Evolutionary conservation across 1,140 invertebrate species (phyloP).

Genomic region (Kradibia gibbosae): DNA sequence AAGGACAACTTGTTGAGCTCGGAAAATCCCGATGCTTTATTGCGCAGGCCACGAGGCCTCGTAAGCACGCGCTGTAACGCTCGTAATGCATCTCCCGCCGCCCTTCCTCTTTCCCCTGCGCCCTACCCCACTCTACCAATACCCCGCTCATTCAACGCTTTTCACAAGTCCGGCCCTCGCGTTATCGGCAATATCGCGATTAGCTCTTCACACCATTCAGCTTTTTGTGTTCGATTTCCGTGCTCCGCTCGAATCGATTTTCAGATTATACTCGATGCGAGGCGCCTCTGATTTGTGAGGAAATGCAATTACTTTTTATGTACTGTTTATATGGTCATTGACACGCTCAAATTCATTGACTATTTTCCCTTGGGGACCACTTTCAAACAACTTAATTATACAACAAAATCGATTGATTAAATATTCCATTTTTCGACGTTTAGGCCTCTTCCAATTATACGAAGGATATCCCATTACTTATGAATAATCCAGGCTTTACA

Average conservation of each 20-base stretch:
- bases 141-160: slow-evolving; percentile 5
- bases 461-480: too few species aligned
- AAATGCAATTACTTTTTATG: background rate
- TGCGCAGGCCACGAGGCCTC: slow-evolving; percentile 17
- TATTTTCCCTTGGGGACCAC: too few species aligned
- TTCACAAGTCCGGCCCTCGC: background rate
- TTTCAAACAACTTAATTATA: too few species aligned
- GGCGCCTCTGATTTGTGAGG: background rate
- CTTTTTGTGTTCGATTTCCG: background rate
- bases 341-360: too few species aligned
- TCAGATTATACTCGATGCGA: background rate
- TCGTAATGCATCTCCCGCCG: slow-evolving; percentile 36
- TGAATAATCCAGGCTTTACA: too few species aligned
- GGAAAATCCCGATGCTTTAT: slow-evolving; percentile 51
- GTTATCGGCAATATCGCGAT: slow-evolving; percentile 7
- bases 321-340: too few species aligned
- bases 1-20: slow-evolving; percentile 49
- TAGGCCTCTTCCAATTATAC: too few species aligned
- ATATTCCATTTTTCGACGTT: too few species aligned
- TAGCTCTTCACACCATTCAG: background rate
- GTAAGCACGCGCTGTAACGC: slow-evolving; percentile 30
- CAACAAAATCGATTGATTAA: too few species aligned
- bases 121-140: background rate
- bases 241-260: background rate
- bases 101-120: background rate